These are phyloP conservation scores for Melinaea menophilus DNA, from an alignment of 2,888 invertebrate species.

Conservation along the genomic window DNA sequence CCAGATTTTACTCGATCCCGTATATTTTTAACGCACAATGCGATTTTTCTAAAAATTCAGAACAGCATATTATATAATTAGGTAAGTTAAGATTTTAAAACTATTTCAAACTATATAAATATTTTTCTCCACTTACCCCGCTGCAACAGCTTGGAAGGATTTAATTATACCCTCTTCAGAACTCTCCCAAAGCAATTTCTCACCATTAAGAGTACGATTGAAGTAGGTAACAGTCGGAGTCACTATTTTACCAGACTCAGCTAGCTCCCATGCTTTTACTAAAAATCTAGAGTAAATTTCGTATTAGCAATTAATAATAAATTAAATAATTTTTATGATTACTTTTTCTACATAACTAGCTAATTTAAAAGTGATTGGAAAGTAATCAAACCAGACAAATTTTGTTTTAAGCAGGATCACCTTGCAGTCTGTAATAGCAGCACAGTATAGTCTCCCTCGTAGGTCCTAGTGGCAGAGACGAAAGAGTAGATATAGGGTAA, in stretches of 20 bases:
- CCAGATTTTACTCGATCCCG: conserved; percentile 78
- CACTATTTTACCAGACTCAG: conserved; percentile 74
- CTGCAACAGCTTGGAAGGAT: conserved; percentile 80
- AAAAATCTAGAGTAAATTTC: conserved; percentile 77
- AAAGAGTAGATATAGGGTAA: conserved; percentile 90
- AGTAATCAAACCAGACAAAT: too few relatives aligned
- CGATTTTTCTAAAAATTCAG: conserved; percentile 33
- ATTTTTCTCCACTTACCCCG: conserved; percentile 68
- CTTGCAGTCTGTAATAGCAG: conserved; percentile 92
- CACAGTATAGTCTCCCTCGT: conserved; percentile 98
- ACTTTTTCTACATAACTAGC: too few relatives aligned
- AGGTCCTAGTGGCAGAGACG: conserved; percentile 92
- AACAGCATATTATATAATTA: conserved; percentile 12
- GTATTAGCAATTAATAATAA: too few relatives aligned
- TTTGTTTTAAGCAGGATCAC: conserved; percentile 38
- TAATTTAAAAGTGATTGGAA: too few relatives aligned
- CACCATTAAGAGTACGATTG: conserved; percentile 33
- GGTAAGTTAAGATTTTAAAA: background rate
- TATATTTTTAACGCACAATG: conserved; percentile 31
- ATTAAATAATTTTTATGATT: too few relatives aligned
- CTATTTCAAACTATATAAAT: background rate
- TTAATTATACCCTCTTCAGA: conserved; percentile 73
- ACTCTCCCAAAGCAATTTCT: conserved; percentile 52
- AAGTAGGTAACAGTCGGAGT: conserved; percentile 82
- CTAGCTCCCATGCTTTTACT: conserved; percentile 86